Conservation (phyloP, 2,113 vertebrate species). For the Cranoglanis bouderius region DNA sequence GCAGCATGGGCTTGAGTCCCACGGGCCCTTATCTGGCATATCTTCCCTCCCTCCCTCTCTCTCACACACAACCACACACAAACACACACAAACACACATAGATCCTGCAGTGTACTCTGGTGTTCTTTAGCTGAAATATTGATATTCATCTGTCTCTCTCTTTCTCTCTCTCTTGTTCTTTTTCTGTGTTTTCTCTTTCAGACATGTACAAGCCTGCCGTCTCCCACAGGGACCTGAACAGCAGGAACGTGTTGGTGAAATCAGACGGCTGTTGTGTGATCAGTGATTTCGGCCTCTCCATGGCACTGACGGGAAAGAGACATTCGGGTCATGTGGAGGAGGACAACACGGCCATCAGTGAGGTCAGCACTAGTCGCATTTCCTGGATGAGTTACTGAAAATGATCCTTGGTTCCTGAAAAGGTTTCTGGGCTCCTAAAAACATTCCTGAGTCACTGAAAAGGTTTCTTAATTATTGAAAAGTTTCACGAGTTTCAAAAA, state of each 20-base stretch:
- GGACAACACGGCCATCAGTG: constrained; percentile 89
- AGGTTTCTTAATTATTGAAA: not conserved
- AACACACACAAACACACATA: constrained; percentile 30
- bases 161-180: constrained; percentile 42
- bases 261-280: constrained; percentile 88
- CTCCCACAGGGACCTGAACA: constrained; percentile 93
- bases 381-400: not conserved
- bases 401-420: not conserved
- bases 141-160: constrained; percentile 51
- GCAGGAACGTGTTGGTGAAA: constrained; percentile 91
- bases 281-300: constrained; percentile 91
- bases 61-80: constrained; percentile 31
- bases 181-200: constrained; percentile 59
- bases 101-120: constrained; percentile 14
- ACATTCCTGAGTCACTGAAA: not conserved
- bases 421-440: not conserved
- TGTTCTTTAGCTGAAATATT: constrained; percentile 30
- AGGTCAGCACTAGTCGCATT: constrained; percentile 70
- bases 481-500: not conserved
- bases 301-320: constrained; percentile 86
- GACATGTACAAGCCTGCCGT: constrained; percentile 92
- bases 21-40: constrained; percentile 2
- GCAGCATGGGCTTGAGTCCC: constrained; percentile 17
- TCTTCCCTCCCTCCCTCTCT: not conserved
- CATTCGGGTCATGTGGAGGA: constrained; percentile 86